Percentiles rank a stretch among this genome's conserved stretches.
phyloP scores from a whole-genome alignment of 1,140 invertebrate species.

The Drosophila sproati region DNA sequence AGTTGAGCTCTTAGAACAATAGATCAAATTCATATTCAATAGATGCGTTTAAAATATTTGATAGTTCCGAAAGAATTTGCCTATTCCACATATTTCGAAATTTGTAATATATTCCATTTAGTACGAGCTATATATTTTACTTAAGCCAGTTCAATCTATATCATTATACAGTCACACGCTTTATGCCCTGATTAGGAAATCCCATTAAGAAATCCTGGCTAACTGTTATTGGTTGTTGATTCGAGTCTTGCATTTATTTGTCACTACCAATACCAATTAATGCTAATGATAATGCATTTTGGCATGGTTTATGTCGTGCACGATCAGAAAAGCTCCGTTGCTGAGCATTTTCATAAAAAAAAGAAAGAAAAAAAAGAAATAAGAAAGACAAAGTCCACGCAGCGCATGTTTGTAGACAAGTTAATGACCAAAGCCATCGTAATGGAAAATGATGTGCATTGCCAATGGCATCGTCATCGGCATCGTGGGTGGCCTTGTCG shows the following conservation, averaged over 20 bases:
- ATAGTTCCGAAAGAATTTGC: too few relatives aligned
- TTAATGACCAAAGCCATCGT: conserved; percentile 37
- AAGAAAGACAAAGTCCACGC: not conserved
- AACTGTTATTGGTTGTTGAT: conserved; percentile 7
- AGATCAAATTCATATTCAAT: too few relatives aligned
- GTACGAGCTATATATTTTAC: too few relatives aligned
- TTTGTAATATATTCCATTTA: too few relatives aligned
- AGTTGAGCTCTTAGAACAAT: too few relatives aligned
- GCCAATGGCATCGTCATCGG: conserved; percentile 3
- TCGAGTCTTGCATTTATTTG: not conserved
- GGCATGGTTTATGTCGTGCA: not conserved
- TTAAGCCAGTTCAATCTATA: too few relatives aligned
- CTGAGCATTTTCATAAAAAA: not conserved
- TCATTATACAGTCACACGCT: too few relatives aligned
- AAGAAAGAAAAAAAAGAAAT: not conserved
- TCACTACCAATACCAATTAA: not conserved
- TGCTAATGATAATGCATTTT: conserved; percentile 17
- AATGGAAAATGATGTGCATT: conserved; percentile 62
- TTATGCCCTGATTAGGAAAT: too few relatives aligned
- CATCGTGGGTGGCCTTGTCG: conserved; percentile 13
- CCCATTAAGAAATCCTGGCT: not conserved
- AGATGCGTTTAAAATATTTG: too few relatives aligned
- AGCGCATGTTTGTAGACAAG: not conserved
- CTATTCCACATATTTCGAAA: too few relatives aligned
- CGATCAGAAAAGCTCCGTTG: too few relatives aligned